A percentile compares a stretch with the other conserved stretches of the same genome.
Evolutionary conservation across 2,888 invertebrate species (phyloP).

Genomic region (Aspidiotus destructor): DNA sequence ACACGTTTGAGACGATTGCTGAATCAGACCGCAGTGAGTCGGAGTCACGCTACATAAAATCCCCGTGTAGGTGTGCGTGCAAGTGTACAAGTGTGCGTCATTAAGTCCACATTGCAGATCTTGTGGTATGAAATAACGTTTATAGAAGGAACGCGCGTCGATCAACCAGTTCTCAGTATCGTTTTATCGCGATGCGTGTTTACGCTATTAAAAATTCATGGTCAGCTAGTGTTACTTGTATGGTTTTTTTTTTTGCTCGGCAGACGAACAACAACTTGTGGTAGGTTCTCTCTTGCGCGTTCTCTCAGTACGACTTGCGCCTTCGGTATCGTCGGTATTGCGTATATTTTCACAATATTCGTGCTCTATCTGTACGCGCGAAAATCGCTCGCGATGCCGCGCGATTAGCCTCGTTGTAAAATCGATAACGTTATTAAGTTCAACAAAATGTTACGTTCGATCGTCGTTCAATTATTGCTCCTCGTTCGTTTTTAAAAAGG

Average conservation of each 20-base stretch:
- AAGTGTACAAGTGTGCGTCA: no score
- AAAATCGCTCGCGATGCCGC: neutral
- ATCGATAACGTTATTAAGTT: neutral
- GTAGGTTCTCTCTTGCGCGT: neutral
- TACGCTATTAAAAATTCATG: constrained; percentile 2
- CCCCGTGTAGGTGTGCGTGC: no score
- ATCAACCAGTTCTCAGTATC: no score
- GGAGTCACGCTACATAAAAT: no score
- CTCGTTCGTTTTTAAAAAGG: neutral
- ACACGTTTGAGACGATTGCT: no score
- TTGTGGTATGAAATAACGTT: no score
- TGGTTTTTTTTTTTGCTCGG: neutral
- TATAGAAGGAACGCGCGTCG: no score
- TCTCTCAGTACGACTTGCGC: constrained; percentile 1
- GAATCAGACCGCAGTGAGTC: no score
- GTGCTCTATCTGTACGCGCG: neutral
- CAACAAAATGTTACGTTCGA: neutral
- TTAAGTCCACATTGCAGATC: no score
- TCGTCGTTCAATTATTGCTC: neutral
- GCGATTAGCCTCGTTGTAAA: neutral
- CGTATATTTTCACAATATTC: neutral
- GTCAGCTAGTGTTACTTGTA: neutral
- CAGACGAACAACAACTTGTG: neutral
- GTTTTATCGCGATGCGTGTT: neutral
- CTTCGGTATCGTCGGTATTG: constrained; percentile 2